Conservation (phyloP, 2,113 vertebrate species). For the Piaya cayana region DNA sequence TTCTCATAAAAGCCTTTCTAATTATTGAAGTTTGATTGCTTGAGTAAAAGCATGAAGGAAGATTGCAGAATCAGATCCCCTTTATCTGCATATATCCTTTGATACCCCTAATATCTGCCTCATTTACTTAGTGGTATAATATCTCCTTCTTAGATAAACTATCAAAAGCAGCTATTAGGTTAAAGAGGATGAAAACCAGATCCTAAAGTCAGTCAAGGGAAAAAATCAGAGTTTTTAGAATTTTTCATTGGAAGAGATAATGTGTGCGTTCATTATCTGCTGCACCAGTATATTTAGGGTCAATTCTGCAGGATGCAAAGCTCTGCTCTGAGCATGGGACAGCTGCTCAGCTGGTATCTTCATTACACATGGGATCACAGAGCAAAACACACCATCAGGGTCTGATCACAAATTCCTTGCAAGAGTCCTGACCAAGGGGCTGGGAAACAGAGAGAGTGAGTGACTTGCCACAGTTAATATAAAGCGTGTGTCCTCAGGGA, state of each 20-base stretch:
- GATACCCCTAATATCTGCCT: not conserved
- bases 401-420: not conserved
- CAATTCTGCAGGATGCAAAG: not conserved
- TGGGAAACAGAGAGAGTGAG: not conserved
- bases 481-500: not conserved
- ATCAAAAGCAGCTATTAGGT: not conserved
- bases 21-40: not conserved
- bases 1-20: not conserved
- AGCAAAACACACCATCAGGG: fast-evolving
- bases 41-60: not conserved
- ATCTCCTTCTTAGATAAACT: not conserved
- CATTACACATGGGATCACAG: not conserved
- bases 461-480: not conserved
- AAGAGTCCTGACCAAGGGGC: not conserved
- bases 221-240: not conserved
- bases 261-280: not conserved
- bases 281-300: not conserved
- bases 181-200: not conserved
- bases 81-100: not conserved
- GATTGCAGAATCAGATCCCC: not conserved
- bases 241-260: not conserved
- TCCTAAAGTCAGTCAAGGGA: not conserved
- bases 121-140: not conserved
- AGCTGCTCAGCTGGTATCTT: not conserved
- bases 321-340: not conserved